Percentiles rank a stretch among this genome's conserved stretches.
phyloP scores from a whole-genome alignment of 2,113 vertebrate genomes.

The Mobula hypostoma region DNA sequence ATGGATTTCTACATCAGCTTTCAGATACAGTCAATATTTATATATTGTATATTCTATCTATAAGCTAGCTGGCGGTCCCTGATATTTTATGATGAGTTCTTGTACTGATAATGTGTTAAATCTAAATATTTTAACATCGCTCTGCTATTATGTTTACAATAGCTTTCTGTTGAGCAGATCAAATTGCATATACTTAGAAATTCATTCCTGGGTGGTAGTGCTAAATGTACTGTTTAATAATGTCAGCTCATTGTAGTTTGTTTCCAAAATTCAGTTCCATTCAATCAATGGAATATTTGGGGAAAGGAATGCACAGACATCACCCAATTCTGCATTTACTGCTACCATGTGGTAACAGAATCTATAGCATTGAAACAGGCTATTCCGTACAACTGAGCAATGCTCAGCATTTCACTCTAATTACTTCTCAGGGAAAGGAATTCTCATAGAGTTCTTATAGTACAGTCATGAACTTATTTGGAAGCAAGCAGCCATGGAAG shows the following conservation, averaged over 20 bases:
- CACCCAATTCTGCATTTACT: no score
- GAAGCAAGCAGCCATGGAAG: background rate
- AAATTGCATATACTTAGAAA: background rate
- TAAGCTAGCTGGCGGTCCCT: background rate
- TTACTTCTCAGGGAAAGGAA: no score
- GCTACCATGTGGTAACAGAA: background rate
- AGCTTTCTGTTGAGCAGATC: background rate
- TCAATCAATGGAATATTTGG: no score
- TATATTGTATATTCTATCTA: background rate
- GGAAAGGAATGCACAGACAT: no score
- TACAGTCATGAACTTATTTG: no score
- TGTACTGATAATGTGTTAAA: background rate
- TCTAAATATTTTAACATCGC: background rate
- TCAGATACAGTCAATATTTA: slow-evolving; percentile 24
- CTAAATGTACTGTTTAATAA: no score
- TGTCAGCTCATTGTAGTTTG: no score
- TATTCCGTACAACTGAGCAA: background rate
- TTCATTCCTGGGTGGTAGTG: no score
- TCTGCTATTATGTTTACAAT: background rate
- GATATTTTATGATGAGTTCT: background rate
- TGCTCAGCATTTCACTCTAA: no score
- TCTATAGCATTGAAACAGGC: background rate
- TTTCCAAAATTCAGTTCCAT: no score
- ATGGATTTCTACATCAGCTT: background rate
- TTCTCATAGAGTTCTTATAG: no score